Conservation (phyloP, 1,140 invertebrate species). For the Anoplophora glabripennis region DNA sequence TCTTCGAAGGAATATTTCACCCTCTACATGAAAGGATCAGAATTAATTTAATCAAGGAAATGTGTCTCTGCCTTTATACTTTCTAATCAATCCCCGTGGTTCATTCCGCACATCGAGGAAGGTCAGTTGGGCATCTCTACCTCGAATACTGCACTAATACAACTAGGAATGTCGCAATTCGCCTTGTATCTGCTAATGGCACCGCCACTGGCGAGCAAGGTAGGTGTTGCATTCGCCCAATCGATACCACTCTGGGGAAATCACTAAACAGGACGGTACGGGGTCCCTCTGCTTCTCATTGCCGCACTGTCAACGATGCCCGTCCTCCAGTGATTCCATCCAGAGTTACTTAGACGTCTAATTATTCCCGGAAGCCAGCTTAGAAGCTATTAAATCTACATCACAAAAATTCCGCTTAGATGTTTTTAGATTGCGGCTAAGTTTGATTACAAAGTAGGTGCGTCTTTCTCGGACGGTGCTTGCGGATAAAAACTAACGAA, state of each 20-base stretch:
- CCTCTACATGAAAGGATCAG: too few species aligned
- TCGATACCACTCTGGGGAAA: conserved; percentile 45
- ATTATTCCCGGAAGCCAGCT: conserved; percentile 21
- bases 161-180: too few species aligned
- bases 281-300: conserved; percentile 13
- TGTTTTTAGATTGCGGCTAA: conserved; percentile 8
- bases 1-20: too few species aligned
- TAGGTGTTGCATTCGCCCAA: conserved; percentile 41
- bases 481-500: too few species aligned
- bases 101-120: too few species aligned
- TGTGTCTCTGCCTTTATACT: too few species aligned
- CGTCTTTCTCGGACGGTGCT: too few species aligned
- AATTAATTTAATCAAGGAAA: too few species aligned
- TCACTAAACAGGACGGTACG: conserved; percentile 40
- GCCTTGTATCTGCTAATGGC: too few species aligned
- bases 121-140: too few species aligned
- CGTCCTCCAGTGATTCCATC: conserved; percentile 14
- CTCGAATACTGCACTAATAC: too few species aligned
- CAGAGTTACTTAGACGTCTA: conserved; percentile 15
- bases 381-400: conserved; percentile 22
- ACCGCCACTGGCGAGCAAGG: conserved; percentile 30
- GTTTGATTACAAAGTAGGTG: neutral
- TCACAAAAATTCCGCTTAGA: conserved; percentile 19
- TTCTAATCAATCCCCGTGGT: too few species aligned
- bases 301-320: conserved; percentile 14